These are phyloP conservation scores for Spodoptera picta DNA, from an alignment of 2,888 invertebrate species.

Conservation along the genomic window DNA sequence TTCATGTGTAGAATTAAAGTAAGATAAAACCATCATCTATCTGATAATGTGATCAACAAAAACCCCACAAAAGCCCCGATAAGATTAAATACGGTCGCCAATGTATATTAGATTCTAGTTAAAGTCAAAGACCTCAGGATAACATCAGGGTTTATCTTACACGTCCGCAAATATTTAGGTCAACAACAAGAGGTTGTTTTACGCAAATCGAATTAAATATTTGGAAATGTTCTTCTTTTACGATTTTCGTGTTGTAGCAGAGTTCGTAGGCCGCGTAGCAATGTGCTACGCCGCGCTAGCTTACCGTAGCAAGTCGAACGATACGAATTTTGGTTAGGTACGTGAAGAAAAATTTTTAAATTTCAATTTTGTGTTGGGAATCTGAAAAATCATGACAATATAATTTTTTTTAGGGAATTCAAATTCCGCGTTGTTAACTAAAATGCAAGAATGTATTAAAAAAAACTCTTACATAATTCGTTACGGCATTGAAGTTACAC, in stretches of 20 bases:
- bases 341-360: no score
- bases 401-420: no score
- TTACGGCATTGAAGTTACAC: no score
- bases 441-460: no score
- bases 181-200: constrained; percentile 14
- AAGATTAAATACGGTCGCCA: constrained; percentile 26
- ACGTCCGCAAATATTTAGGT: constrained; percentile 18
- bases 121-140: constrained; percentile 27
- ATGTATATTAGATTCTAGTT: constrained; percentile 33
- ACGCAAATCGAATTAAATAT: neutral
- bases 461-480: no score
- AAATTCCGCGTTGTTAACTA: no score
- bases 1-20: constrained; percentile 23
- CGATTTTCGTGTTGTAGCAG: neutral
- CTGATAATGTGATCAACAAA: constrained; percentile 26
- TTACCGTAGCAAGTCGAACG: constrained; percentile 10
- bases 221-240: neutral
- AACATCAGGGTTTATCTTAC: constrained; percentile 23
- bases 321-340: neutral
- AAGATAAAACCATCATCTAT: constrained; percentile 34
- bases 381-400: no score
- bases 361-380: no score
- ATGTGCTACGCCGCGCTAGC: constrained; percentile 17
- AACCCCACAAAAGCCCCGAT: constrained; percentile 32
- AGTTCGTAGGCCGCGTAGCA: constrained; percentile 26